phyloP scores from a whole-genome alignment of 2,797 vertebrate genomes.

The Bradypus variegatus region DNA sequence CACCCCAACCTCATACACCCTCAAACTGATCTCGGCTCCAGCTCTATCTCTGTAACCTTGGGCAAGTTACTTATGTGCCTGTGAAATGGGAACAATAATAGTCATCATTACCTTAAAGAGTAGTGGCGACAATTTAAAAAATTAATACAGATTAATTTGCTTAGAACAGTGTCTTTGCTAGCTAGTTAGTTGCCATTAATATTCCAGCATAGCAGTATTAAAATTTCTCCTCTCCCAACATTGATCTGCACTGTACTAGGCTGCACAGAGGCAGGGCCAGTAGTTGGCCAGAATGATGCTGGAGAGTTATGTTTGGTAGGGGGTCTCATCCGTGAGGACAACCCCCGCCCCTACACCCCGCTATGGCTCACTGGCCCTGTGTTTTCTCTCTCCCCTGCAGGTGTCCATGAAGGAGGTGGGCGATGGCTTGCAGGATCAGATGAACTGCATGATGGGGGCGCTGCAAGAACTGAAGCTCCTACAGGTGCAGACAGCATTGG shows the following conservation, averaged over 20 bases:
- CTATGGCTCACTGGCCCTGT: background rate
- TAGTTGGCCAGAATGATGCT: background rate
- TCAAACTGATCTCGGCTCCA: background rate
- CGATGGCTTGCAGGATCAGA: constrained; percentile 95
- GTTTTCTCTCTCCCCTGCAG: constrained; percentile 69
- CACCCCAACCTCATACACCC: background rate
- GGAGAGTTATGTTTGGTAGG: background rate
- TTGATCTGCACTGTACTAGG: background rate
- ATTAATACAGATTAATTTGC: background rate
- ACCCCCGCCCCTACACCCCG: background rate
- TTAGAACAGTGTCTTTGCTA: background rate
- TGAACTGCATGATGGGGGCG: constrained; percentile 98
- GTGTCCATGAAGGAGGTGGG: constrained; percentile 96
- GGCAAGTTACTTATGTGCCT: background rate
- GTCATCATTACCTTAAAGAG: background rate
- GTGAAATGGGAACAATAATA: background rate
- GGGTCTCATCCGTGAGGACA: too few species aligned
- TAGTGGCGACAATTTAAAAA: background rate
- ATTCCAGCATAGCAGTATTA: background rate
- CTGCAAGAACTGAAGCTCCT: constrained; percentile 97
- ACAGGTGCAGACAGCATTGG: constrained; percentile 91
- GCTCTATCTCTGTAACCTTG: background rate
- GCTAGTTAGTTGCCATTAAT: background rate
- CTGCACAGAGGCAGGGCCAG: background rate
- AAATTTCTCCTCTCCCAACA: background rate